These are phyloP conservation scores for Progne subis DNA, from an alignment of 2,113 vertebrate genomes.

Conservation along the genomic window DNA sequence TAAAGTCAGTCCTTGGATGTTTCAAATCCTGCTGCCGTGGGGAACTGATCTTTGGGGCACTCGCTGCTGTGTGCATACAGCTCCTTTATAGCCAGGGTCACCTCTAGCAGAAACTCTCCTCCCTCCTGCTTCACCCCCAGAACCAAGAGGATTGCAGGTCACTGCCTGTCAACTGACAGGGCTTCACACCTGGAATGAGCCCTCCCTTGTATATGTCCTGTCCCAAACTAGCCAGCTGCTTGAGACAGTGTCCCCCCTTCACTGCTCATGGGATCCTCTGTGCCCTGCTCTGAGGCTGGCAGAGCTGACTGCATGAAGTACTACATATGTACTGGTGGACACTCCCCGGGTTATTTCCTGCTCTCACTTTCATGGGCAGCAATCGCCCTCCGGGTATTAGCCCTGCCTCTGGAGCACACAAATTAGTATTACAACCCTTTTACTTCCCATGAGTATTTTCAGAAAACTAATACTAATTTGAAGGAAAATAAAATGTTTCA, in stretches of 20 bases:
- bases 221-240: neutral
- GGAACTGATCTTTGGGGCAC: neutral
- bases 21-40: neutral
- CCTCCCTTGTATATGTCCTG: neutral
- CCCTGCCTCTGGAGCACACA: neutral
- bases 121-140: neutral
- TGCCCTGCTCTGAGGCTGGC: neutral
- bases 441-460: neutral
- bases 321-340: neutral
- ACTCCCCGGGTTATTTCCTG: neutral
- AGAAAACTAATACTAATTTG: neutral
- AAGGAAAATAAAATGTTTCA: neutral
- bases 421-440: neutral
- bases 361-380: neutral
- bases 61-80: neutral
- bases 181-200: neutral
- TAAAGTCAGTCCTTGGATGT: neutral
- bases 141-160: neutral
- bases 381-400: neutral
- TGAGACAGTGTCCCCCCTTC: neutral
- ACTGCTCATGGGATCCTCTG: neutral
- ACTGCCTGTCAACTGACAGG: neutral
- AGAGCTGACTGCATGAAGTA: neutral
- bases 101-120: neutral
- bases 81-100: neutral